phyloP scores from a whole-genome alignment of 2,797 vertebrate genomes.

The Sebastolobus alascanus region DNA sequence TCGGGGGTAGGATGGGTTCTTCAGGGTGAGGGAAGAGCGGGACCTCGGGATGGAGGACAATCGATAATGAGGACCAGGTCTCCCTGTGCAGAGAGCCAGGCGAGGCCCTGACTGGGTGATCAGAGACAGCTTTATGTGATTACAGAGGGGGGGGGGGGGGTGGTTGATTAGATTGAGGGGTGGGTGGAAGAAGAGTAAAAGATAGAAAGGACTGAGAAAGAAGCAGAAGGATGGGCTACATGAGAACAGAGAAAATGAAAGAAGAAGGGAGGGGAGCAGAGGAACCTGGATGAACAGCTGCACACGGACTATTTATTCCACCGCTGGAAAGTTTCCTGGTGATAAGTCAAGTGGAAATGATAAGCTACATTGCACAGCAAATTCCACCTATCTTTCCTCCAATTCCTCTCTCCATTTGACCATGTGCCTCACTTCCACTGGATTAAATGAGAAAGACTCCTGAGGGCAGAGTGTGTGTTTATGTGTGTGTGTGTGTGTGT shows the following conservation, averaged over 20 bases:
- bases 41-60: slow-evolving; percentile 35
- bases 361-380: slow-evolving; percentile 79
- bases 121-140: slow-evolving; percentile 73
- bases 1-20: slow-evolving; percentile 9
- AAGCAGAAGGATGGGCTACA: slow-evolving; percentile 36
- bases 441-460: slow-evolving; percentile 56
- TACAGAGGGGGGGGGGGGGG: slow-evolving; percentile 33
- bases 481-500: slow-evolving; percentile 2
- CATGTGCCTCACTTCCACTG: slow-evolving; percentile 66
- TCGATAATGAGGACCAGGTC: slow-evolving; percentile 70
- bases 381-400: slow-evolving; percentile 69
- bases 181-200: slow-evolving; percentile 46
- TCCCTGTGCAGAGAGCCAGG: slow-evolving; percentile 43
- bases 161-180: slow-evolving; percentile 53
- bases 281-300: slow-evolving; percentile 64
- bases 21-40: slow-evolving; percentile 25
- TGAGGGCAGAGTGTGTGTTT: slow-evolving; percentile 9
- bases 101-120: slow-evolving; percentile 66
- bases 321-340: slow-evolving; percentile 78
- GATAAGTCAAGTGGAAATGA: slow-evolving; percentile 85
- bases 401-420: slow-evolving; percentile 55
- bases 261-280: slow-evolving; percentile 19
- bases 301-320: slow-evolving; percentile 68
- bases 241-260: slow-evolving; percentile 39
- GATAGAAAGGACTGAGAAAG: slow-evolving; percentile 33